Percentiles rank a stretch among this genome's conserved stretches.
Conservation (phyloP, 2,113 vertebrate species). For the Gambusia affinis region DNA sequence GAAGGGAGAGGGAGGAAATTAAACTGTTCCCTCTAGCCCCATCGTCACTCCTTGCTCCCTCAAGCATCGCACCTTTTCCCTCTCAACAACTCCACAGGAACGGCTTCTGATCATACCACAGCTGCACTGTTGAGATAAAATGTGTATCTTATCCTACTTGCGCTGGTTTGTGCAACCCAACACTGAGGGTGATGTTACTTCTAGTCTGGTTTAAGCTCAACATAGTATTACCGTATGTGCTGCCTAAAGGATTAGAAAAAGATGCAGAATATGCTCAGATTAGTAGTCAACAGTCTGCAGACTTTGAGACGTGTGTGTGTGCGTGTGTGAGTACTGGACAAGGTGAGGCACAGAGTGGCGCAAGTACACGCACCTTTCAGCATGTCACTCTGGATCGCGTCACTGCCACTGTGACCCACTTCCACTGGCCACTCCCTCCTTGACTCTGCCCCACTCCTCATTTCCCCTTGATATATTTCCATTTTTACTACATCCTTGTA, state of each 20-base stretch:
- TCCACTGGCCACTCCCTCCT: slow-evolving; percentile 58
- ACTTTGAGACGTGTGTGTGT: background rate
- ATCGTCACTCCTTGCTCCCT: slow-evolving; percentile 32
- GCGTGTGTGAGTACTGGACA: slow-evolving; percentile 17
- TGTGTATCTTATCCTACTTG: slow-evolving; percentile 20
- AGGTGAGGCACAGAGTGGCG: slow-evolving; percentile 54
- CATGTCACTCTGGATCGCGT: slow-evolving; percentile 71
- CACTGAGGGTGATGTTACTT: slow-evolving; percentile 12
- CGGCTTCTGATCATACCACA: slow-evolving; percentile 26
- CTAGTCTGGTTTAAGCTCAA: slow-evolving; percentile 42
- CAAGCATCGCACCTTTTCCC: slow-evolving; percentile 9
- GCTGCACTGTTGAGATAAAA: slow-evolving; percentile 25
- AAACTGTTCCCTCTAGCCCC: slow-evolving; percentile 33
- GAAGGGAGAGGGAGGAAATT: slow-evolving; percentile 48
- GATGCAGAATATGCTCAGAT: slow-evolving; percentile 19
- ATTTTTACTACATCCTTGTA: slow-evolving; percentile 3
- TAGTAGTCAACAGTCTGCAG: slow-evolving; percentile 19
- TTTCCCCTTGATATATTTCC: slow-evolving; percentile 11
- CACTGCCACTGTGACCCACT: slow-evolving; percentile 77
- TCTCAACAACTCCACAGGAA: slow-evolving; percentile 2
- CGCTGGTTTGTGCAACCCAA: slow-evolving; percentile 12
- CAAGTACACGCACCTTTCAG: slow-evolving; percentile 43
- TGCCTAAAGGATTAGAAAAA: slow-evolving; percentile 14
- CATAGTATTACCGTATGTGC: background rate
- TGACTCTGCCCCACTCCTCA: slow-evolving; percentile 15